These are phyloP conservation scores for Tursiops truncatus DNA, from an alignment of 2,113 vertebrate genomes.

Conservation along the genomic window DNA sequence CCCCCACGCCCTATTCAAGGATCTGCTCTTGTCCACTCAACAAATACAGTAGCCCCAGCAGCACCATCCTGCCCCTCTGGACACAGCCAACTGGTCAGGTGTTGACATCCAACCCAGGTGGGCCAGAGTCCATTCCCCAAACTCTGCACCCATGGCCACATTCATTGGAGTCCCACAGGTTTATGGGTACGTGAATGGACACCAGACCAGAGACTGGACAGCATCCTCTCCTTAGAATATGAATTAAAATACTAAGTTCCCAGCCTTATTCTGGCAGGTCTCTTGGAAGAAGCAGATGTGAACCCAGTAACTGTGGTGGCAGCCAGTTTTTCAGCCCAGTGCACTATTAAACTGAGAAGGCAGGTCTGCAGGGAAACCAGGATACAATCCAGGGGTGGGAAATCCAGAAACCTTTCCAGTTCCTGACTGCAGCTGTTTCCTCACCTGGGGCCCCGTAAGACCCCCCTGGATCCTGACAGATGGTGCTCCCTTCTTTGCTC, in stretches of 20 bases:
- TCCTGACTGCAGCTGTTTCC: background rate
- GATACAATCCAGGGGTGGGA: background rate
- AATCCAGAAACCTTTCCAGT: background rate
- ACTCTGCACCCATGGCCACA: background rate
- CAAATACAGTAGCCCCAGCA: background rate
- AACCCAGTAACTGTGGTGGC: background rate
- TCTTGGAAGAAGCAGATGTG: background rate
- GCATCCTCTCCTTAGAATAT: background rate
- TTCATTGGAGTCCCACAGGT: background rate
- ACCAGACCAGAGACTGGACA: background rate
- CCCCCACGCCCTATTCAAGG: background rate
- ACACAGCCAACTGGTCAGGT: background rate
- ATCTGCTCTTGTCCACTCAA: background rate
- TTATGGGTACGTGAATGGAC: background rate
- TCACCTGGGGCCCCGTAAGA: background rate
- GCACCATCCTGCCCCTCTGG: background rate
- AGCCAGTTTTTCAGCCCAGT: background rate
- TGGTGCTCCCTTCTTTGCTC: background rate
- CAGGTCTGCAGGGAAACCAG: background rate
- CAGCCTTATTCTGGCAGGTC: background rate
- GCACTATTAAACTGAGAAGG: background rate
- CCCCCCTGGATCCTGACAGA: background rate
- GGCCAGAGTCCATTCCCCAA: background rate
- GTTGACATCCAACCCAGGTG: background rate
- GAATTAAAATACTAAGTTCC: background rate